A percentile compares a stretch with the other conserved stretches of the same genome.
These are phyloP conservation scores for Sussaba pulchella DNA, from an alignment of 2,888 invertebrate genomes.

Conservation along the genomic window DNA sequence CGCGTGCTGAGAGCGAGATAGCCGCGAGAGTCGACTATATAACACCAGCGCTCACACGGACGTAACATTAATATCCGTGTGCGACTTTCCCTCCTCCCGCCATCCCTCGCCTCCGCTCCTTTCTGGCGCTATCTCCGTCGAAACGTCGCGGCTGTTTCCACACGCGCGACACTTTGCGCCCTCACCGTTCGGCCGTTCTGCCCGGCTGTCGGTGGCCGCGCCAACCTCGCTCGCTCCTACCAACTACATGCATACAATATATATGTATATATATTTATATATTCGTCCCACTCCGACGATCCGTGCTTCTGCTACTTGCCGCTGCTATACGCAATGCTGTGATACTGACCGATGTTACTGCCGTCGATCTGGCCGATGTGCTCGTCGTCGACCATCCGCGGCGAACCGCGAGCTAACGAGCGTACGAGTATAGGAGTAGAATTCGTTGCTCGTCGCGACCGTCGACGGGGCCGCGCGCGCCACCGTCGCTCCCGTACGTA, in stretches of 20 bases:
- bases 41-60: constrained; percentile 57
- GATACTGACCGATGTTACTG: constrained; percentile 40
- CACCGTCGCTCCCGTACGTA: constrained; percentile 41
- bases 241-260: too few relatives aligned
- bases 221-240: constrained; percentile 42
- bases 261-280: constrained; percentile 63
- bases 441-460: too few relatives aligned
- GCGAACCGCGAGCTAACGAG: constrained; percentile 42
- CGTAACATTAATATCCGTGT: constrained; percentile 59
- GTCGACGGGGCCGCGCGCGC: constrained; percentile 34
- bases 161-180: constrained; percentile 15
- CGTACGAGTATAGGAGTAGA: too few relatives aligned
- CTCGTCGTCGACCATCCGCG: constrained; percentile 47
- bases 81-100: constrained; percentile 35
- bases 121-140: constrained; percentile 6
- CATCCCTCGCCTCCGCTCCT: background rate
- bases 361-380: too few relatives aligned
- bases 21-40: constrained; percentile 41
- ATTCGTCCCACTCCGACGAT: constrained; percentile 17
- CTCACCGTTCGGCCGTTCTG: constrained; percentile 33
- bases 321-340: constrained; percentile 43
- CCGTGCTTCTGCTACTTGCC: background rate
- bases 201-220: constrained; percentile 47
- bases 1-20: constrained; percentile 69
- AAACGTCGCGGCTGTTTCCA: constrained; percentile 8